Evolutionary conservation across 2,888 invertebrate genomes (phyloP).

Genomic region (Morinoia aosen): DNA sequence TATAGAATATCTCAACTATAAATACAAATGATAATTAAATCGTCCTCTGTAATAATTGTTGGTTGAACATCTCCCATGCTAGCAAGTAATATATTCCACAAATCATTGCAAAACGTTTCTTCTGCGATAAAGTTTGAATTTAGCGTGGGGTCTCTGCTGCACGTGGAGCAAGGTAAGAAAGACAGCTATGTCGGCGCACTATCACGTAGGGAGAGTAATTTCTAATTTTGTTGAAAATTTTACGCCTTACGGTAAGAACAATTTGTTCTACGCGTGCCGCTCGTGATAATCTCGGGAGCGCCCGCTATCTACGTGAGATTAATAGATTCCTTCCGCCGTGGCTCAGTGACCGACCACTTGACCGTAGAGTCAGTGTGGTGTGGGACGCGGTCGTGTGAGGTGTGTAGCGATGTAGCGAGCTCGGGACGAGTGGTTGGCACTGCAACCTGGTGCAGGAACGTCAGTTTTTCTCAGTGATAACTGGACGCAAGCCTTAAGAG

Average conservation of each 20-base stretch:
- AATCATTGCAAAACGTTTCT: not conserved
- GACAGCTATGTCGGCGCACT: not conserved
- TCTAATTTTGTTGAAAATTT: not conserved
- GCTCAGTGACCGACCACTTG: not conserved
- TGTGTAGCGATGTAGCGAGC: not conserved
- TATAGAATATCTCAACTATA: too few relatives aligned
- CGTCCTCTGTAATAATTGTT: too few relatives aligned
- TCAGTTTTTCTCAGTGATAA: not conserved
- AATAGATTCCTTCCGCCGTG: not conserved
- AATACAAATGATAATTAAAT: too few relatives aligned
- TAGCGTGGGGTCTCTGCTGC: not conserved
- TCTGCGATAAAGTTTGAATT: not conserved
- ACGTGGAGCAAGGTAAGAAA: not conserved
- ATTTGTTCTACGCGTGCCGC: not conserved
- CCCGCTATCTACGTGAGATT: constrained; percentile 10
- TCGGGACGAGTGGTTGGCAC: not conserved
- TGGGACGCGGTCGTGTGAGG: not conserved
- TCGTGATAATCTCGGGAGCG: not conserved
- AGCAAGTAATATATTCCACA: not conserved
- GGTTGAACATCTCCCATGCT: not conserved
- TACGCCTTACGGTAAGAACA: not conserved
- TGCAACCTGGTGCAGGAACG: not conserved
- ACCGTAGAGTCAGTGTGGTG: not conserved
- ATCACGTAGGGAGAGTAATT: not conserved
- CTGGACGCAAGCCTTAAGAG: not conserved